Base-by-base conservation (phyloP, 2,113 vertebrate genomes). In the Psammodynastes pulverulentus region DNA sequence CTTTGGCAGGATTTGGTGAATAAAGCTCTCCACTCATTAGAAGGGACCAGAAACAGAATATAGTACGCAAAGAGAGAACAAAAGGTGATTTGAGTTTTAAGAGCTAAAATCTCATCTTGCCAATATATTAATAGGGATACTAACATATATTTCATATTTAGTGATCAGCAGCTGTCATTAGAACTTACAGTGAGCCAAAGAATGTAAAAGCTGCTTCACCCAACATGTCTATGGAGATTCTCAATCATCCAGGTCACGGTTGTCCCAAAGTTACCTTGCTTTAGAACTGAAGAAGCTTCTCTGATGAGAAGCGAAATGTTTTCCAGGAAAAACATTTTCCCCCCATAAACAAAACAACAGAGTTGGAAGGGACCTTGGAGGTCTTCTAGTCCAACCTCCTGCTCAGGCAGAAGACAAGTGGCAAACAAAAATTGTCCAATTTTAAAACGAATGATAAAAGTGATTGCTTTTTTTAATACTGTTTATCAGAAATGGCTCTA, bases 31-130 rank as follows among this genome's bases (percentile, higher is more conserved):
- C 29, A 19, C 87, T 45, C 92, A 90, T 9, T 8, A 5, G 86
- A 85, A 87, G 53, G 95, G 10, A 56, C 86, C 90, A 91, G 92
- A 87, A 72, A 89, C 79, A 90, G 54, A 56, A 43, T 9, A 46
- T 5, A 34, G 85, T 10, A 79, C 9, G 5, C 3, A 58, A 7
- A 12, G 5, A 45, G 46, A 67, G 17, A 49, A 21, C 1, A 34
- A 72, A 10, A 5, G 3, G 9, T 67, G 56, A 48, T n/a, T n/a
- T 89, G 43, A 67, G 45, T 48, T 49, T 29, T 21, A 89, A 39
- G 45, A 34, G 1, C 45, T 21, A 10, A 62, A n/a, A 89, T 26
- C 53, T 4, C 43, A 34, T 54, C 87, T 88, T 54, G 9, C 51
- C 34, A 88, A 54, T 54, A 54, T 23, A 53, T 54, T 53, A 79